Evolutionary conservation across 37 sponge, comb jelly and placozoan species (phyloP).

Genomic region (Agelas oroides): DNA sequence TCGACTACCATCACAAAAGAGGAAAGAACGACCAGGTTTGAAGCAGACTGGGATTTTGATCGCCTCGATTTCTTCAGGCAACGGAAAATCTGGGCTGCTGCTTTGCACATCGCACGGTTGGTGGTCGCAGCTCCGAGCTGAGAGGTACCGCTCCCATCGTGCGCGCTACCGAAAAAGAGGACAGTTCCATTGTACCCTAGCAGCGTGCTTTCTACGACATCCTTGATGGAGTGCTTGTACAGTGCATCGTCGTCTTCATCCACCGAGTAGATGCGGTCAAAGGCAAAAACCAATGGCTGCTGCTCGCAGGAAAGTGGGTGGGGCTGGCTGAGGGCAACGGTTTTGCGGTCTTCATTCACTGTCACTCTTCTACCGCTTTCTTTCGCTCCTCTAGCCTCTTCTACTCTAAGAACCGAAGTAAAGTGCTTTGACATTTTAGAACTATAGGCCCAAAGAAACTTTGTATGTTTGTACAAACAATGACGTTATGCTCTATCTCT

Average conservation of each 20-base stretch:
- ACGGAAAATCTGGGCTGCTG: conserved; percentile 66
- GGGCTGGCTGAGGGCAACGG: conserved; percentile 35
- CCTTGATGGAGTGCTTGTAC: conserved; percentile 52
- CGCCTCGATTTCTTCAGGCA: conserved; percentile 53
- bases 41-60: conserved; percentile 28
- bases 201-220: conserved; percentile 72
- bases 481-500: too few relatives aligned
- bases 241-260: conserved; percentile 14
- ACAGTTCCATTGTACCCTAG: conserved; percentile 82
- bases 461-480: too few relatives aligned
- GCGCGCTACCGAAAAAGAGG: conserved; percentile 42
- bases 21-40: conserved; percentile 71
- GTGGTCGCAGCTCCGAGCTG: neutral
- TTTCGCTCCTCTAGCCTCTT: neutral
- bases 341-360: too few relatives aligned
- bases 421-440: conserved; percentile 39
- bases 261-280: conserved; percentile 37
- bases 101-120: conserved; percentile 28
- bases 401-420: conserved; percentile 31
- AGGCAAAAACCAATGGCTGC: conserved; percentile 7
- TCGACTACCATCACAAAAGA: conserved; percentile 50
- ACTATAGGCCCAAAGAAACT: too few relatives aligned
- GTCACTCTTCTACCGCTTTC: too few relatives aligned
- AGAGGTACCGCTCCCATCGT: neutral
- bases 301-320: conserved; percentile 28